Evolutionary conservation across 2,888 invertebrate genomes (phyloP), one percentile per base, ranked within the genome.

Genomic region (Mimachlamys varia): DNA sequence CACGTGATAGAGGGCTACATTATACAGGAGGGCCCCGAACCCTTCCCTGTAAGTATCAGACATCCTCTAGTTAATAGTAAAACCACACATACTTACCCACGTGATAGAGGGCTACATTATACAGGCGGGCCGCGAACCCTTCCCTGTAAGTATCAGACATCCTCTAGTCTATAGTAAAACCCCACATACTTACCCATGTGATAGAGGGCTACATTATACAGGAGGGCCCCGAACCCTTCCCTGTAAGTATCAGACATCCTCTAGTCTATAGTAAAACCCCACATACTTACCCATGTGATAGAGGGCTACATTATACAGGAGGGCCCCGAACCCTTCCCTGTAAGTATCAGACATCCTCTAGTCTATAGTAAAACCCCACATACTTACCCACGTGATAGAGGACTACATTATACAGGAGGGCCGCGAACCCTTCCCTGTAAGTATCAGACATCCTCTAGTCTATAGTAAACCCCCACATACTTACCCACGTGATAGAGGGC

Each of bases 221-320:
- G 96, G 99, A 99, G 97, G 98, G 97, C 96, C 95, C 96, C 19
- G 97, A 97, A 94, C 96, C 97, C 12, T 97, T 97, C 94, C 97
- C 97, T 19, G 97, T 97, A 94, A 96, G 44, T 44, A 44, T 7
- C 44, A 44, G 44, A 44, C 44, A 3, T 44, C 4, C 44, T 44
- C 44, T 5, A n/a, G n/a, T n/a, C 99, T 0, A 98, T 99, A 98
- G 99, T 99, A 22, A 99, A 99, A 96, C 99, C 99, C 0, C 99
- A 99, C 96, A 98, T 99, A 13, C 97, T 99, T 89, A 99, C 99
- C 0, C 99, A 99, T 96, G 98, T 99, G 44, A 99, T 99, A 92
- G 99, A 99, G 96, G 99, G 99, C 89, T 99, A 99, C 97, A 98
- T 99, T 13, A 99, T 99, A 94, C 99, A 99, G 96, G 99, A 99